Base-by-base conservation (phyloP, 2,888 invertebrate genomes). In the Petrophora chlorosata region DNA sequence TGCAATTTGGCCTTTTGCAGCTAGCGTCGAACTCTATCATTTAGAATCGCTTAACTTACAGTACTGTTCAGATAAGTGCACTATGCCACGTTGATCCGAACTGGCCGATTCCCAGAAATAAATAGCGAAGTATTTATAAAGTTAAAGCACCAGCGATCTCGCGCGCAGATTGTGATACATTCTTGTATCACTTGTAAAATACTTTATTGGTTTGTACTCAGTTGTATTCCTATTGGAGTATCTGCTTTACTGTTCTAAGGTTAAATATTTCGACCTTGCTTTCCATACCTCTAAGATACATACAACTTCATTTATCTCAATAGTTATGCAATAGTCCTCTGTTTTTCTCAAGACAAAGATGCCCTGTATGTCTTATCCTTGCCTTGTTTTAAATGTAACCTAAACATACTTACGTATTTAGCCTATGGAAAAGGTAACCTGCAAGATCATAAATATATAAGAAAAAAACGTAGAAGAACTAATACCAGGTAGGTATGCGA, bases 141-240 rank as follows among this genome's bases (percentile, higher is more conserved):
- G 85, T 82, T 82, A 82, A 79, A 75, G 82, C 82, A 75, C 73
- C 73, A 70, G 68, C 79, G 87, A 88, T 88, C 80, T 74, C 79
- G 79, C 76, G 63, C 72, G 62, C 56, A 73, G 89, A 89, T 89
- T 85, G 79, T 70, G 63, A 67, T 71, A 77, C 78, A 77, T 81
- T 85, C 86, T 85, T 81, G 86, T 89, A 89, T 87, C 88, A 89
- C 88, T 88, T 88, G 88, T 86, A 85, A 84, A 85, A 88, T 89
- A 86, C 86, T 88, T 89, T 89, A 88, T 89, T 87, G 89, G 79
- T 68, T 50, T 74, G 61, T 65, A 79, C 72, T 77, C 56, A 59
- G 62, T 29, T 40, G 56, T 42, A 19, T 48, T 55, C 51, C 66
- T 52, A 75, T 60, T 78, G 75, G 73, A 61, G 19, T 15, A 29